Base-by-base conservation (phyloP, 2,113 vertebrate genomes). In the Cinclus mexicanus region DNA sequence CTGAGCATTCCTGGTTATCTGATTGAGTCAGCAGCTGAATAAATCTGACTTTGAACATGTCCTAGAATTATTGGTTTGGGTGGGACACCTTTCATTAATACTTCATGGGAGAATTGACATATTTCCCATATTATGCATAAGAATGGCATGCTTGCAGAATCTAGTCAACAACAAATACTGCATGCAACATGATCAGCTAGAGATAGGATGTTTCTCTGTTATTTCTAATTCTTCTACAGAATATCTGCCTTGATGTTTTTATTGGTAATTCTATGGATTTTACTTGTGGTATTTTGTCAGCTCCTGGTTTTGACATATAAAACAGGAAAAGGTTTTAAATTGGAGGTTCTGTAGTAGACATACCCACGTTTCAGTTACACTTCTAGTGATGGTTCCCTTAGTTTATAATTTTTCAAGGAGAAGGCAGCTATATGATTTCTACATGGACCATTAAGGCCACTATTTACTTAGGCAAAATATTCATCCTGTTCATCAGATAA, bases 281-380 rank as follows among this genome's bases (percentile, higher is more conserved):
- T 83, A 46, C 67, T 72, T 79, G 37, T 33, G 47, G 14, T 69
- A 76, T 95, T 93, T 93, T 79, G 25, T 75, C 77, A 35, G 8
- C 79, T 94, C 46, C 46, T 64, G 63, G 4, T 81, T 95, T 86
- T 92, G 64, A 88, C 63, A 64, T 83, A 59, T 60, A 12, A 64
- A 95, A 67, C 22, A 80, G 39, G 59, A 83, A 77, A 94, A 93
- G 33, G 35, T 90, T 96, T 96, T 86, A 83, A 81, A 90, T 78
- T 86, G 24, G 47, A 90, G 87, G 31, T 19, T 92, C 94, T 96
- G 60, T 63, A 26, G 90, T 90, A 92, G 71, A 37, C 23, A 23
- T 83, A 83, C 9, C 26, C 59, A 47, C 52, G 49, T 93, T 74
- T 65, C 67, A 79, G 72, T 91, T 91, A 76, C 33, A 37, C 53